A percentile compares a stretch with the other conserved stretches of the same genome.
Evolutionary conservation across 2,113 vertebrate genomes (phyloP).

Genomic region (Oryctolagus cuniculus): DNA sequence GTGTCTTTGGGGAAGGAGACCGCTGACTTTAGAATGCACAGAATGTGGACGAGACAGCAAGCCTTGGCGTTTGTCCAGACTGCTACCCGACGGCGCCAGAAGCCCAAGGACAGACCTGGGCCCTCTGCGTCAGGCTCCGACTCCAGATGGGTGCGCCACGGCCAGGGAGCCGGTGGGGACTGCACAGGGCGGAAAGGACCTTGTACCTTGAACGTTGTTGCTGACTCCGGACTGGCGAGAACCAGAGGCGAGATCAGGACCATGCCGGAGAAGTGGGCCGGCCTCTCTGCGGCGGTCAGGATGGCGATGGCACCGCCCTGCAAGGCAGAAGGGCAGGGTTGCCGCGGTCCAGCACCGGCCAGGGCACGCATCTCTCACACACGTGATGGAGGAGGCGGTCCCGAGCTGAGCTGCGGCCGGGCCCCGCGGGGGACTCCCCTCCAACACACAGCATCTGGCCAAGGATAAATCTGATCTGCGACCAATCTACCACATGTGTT

Average conservation of each 20-base stretch:
- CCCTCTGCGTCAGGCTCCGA: background rate
- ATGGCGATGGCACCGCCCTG: conserved; percentile 97
- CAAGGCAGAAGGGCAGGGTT: conserved; percentile 72
- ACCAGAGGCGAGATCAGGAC: conserved; percentile 95
- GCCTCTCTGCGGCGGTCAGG: conserved; percentile 93
- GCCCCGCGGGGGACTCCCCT: background rate
- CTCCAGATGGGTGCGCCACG: fast-evolving
- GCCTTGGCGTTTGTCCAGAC: background rate
- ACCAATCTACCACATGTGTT: conserved; percentile 37
- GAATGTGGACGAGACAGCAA: fast-evolving
- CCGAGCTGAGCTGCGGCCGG: background rate
- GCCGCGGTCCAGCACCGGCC: background rate
- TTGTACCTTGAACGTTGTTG: conserved; percentile 96
- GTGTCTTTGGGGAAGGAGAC: background rate
- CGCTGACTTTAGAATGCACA: background rate
- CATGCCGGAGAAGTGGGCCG: conserved; percentile 93
- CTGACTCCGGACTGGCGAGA: conserved; percentile 94
- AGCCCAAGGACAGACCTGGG: background rate
- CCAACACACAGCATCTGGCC: background rate
- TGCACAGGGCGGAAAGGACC: background rate
- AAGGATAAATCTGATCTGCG: conserved; percentile 59
- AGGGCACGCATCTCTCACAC: fast-evolving
- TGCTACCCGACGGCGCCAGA: background rate
- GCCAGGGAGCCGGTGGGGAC: fast-evolving
- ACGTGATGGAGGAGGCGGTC: fast-evolving